A percentile compares a stretch with the other conserved stretches of the same genome.
phyloP scores from a whole-genome alignment of 2,797 vertebrate species.

The Tarsius wallacei region DNA sequence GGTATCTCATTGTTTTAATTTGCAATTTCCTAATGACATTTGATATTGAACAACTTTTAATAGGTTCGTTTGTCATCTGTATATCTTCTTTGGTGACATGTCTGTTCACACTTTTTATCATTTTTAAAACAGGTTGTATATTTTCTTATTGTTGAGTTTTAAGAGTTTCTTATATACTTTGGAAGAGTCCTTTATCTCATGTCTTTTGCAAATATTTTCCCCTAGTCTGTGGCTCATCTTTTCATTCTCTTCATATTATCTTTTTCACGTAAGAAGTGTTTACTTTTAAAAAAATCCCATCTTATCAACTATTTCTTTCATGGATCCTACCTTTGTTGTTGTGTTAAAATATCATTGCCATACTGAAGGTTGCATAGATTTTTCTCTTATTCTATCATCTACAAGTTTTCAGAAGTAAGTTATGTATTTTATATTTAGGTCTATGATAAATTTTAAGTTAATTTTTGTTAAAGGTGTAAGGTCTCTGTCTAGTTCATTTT shows the following conservation, averaged over 20 bases:
- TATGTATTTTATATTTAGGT: neutral
- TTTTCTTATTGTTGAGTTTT: neutral
- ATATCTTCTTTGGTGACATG: neutral
- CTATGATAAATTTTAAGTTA: neutral
- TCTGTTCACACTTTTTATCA: neutral
- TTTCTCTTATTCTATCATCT: neutral
- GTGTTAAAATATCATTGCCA: neutral
- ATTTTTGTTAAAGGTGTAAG: neutral
- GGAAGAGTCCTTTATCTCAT: neutral
- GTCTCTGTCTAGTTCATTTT: neutral
- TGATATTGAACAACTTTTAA: neutral
- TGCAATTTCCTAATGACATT: neutral
- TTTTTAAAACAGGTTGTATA: neutral
- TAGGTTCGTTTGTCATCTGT: neutral
- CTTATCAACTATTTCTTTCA: too few species aligned
- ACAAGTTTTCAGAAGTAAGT: neutral
- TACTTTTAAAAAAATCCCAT: neutral
- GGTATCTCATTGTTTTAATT: neutral
- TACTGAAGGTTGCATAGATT: neutral
- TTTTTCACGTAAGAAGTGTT: neutral
- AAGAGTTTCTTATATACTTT: neutral
- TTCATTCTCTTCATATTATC: neutral
- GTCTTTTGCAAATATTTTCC: neutral
- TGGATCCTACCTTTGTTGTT: neutral
- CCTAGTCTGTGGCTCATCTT: neutral